phyloP scores from a whole-genome alignment of 2,888 invertebrate genomes.

The Orthonevra nobilis region DNA sequence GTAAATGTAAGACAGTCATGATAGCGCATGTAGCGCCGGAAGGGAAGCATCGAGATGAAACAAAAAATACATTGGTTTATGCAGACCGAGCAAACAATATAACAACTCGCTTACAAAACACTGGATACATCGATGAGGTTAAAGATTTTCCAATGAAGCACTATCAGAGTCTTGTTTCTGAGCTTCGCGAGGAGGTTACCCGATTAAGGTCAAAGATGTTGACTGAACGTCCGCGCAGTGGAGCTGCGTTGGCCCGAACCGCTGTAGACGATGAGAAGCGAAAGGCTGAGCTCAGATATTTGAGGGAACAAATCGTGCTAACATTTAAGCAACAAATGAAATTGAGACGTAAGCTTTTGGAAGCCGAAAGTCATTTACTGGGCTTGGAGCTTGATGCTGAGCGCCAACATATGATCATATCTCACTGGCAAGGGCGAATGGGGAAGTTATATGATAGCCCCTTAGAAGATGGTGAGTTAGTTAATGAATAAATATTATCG shows the following conservation, averaged over 20 bases:
- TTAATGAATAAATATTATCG: neutral
- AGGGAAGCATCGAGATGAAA: constrained; percentile 91
- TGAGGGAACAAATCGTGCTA: constrained; percentile 92
- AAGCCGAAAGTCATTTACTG: constrained; percentile 93
- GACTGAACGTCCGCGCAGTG: constrained; percentile 83
- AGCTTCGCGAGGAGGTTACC: constrained; percentile 90
- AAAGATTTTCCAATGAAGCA: constrained; percentile 80
- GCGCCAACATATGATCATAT: constrained; percentile 91
- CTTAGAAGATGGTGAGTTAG: constrained; percentile 77
- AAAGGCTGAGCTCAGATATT: constrained; percentile 82
- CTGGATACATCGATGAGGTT: constrained; percentile 79
- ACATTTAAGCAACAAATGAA: constrained; percentile 97
- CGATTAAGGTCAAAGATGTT: constrained; percentile 90
- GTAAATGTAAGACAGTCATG: constrained; percentile 98
- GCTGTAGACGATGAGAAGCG: constrained; percentile 80
- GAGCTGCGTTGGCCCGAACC: constrained; percentile 74
- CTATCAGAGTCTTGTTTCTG: constrained; percentile 79
- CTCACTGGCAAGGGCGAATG: constrained; percentile 92
- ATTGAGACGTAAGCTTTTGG: constrained; percentile 91
- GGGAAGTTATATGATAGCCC: constrained; percentile 82
- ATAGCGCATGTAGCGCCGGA: constrained; percentile 96
- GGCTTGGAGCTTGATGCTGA: constrained; percentile 94
- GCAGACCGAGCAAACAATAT: constrained; percentile 96
- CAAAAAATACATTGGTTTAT: constrained; percentile 95
- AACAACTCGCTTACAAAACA: constrained; percentile 82